These are phyloP conservation scores for Polyergus mexicanus DNA, from an alignment of 1,140 invertebrate species.

Conservation along the genomic window DNA sequence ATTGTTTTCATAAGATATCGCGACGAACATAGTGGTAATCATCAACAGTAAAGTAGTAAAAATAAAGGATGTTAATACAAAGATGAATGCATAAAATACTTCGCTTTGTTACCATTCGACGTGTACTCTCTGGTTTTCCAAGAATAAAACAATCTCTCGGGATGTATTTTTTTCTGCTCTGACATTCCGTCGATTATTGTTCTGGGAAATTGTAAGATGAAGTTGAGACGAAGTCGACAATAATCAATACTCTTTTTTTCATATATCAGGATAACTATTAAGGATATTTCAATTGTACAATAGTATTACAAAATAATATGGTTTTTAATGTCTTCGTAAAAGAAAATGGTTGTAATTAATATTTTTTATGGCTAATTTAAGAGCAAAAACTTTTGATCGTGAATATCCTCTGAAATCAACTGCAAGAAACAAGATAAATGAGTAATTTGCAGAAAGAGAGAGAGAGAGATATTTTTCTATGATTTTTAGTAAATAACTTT, in stretches of 20 bases:
- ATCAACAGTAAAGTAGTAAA: slow-evolving; percentile 24
- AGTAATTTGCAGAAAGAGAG: too few species aligned
- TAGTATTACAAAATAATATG: too few species aligned
- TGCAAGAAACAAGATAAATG: too few species aligned
- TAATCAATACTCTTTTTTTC: not conserved
- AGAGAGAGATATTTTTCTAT: too few species aligned
- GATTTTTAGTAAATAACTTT: too few species aligned
- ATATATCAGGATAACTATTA: not conserved
- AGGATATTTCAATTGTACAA: too few species aligned
- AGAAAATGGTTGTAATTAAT: too few species aligned
- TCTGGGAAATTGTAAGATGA: not conserved
- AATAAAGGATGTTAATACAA: slow-evolving; percentile 47
- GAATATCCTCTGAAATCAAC: too few species aligned
- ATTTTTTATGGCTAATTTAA: too few species aligned
- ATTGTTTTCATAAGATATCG: slow-evolving; percentile 50
- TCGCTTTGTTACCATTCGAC: slow-evolving; percentile 26
- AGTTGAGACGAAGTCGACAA: not conserved
- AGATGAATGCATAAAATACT: slow-evolving; percentile 7
- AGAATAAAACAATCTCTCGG: slow-evolving; percentile 28
- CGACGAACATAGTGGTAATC: not conserved
- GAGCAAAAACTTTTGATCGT: too few species aligned
- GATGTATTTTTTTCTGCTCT: not conserved
- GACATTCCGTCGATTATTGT: not conserved
- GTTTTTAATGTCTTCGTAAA: too few species aligned
- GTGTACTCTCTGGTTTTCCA: not conserved